Percentiles rank a stretch among this genome's conserved stretches.
Conservation (phyloP, 2,113 vertebrate species). For the Callorhinus ursinus region DNA sequence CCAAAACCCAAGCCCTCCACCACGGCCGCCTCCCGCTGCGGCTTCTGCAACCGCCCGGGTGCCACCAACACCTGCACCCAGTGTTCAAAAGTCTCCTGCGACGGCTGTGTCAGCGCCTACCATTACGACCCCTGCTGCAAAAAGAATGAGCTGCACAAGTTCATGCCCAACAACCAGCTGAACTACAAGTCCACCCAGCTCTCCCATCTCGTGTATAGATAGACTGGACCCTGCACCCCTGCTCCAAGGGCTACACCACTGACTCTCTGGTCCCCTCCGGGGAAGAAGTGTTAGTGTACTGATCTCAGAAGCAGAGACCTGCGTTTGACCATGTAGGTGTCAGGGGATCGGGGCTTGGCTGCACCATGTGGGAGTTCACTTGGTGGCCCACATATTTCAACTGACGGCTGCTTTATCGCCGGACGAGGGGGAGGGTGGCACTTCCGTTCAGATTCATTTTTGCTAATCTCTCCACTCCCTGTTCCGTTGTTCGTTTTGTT, state of each 20-base stretch:
- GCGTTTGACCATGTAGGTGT: constrained; percentile 63
- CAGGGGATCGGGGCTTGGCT: constrained; percentile 76
- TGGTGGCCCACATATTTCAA: constrained; percentile 59
- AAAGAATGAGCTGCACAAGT: constrained; percentile 95
- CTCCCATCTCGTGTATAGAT: constrained; percentile 96
- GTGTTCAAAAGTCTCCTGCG: constrained; percentile 98
- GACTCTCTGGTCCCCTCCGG: constrained; percentile 64
- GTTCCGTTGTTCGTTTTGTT: not conserved
- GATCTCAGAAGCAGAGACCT: constrained; percentile 66
- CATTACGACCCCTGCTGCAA: constrained; percentile 94
- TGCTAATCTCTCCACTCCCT: constrained; percentile 20
- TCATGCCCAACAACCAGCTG: constrained; percentile 96
- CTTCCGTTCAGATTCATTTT: constrained; percentile 67
- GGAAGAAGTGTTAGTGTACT: not conserved
- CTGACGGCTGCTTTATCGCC: constrained; percentile 73
- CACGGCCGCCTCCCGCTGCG: constrained; percentile 91
- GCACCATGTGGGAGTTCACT: constrained; percentile 70
- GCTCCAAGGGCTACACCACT: constrained; percentile 82
- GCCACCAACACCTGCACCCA: constrained; percentile 96
- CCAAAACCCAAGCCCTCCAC: constrained; percentile 84
- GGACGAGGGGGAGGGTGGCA: constrained; percentile 75
- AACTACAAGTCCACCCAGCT: constrained; percentile 95
- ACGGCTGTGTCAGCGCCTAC: constrained; percentile 94
- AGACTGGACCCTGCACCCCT: constrained; percentile 66
- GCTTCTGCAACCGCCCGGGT: constrained; percentile 96